Evolutionary conservation across 2,113 vertebrate genomes (phyloP).

Genomic region (Channa argus): DNA sequence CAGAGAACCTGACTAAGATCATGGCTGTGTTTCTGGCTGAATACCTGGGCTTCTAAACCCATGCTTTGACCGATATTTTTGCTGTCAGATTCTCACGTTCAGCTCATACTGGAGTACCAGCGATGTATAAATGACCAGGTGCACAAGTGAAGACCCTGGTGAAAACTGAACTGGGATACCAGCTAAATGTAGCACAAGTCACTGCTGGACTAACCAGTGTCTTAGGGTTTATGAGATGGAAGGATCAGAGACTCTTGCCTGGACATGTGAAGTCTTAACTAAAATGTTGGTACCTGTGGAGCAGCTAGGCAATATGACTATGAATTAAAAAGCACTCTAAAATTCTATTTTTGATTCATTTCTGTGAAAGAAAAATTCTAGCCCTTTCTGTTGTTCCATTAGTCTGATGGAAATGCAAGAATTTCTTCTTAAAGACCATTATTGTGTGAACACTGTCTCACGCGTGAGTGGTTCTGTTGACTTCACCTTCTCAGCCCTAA

Average conservation of each 20-base stretch:
- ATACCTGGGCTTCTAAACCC: conserved; percentile 84
- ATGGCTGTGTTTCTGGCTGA: conserved; percentile 87
- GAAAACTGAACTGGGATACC: conserved; percentile 6
- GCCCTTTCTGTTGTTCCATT: background rate
- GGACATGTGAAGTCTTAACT: conserved; percentile 16
- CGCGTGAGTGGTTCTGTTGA: too few species aligned
- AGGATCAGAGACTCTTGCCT: background rate
- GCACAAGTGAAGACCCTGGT: background rate
- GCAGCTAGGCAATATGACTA: conserved; percentile 21
- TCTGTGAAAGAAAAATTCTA: conserved; percentile 31
- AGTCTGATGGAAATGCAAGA: conserved; percentile 32
- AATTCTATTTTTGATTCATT: conserved; percentile 15
- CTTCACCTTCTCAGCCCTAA: too few species aligned
- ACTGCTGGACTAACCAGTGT: conserved; percentile 7
- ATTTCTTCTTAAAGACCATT: conserved; percentile 28
- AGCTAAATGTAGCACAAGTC: conserved; percentile 47
- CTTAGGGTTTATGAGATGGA: background rate
- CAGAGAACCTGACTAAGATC: conserved; percentile 89
- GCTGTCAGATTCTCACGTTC: too few species aligned
- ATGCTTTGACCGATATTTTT: background rate
- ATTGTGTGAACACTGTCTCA: conserved; percentile 7
- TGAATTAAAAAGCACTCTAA: background rate
- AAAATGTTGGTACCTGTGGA: conserved; percentile 9
- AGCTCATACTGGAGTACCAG: background rate
- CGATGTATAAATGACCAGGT: background rate